Percentiles rank a stretch among this genome's conserved stretches.
phyloP scores from a whole-genome alignment of 2,113 vertebrate species.

The Tapirus terrestris region DNA sequence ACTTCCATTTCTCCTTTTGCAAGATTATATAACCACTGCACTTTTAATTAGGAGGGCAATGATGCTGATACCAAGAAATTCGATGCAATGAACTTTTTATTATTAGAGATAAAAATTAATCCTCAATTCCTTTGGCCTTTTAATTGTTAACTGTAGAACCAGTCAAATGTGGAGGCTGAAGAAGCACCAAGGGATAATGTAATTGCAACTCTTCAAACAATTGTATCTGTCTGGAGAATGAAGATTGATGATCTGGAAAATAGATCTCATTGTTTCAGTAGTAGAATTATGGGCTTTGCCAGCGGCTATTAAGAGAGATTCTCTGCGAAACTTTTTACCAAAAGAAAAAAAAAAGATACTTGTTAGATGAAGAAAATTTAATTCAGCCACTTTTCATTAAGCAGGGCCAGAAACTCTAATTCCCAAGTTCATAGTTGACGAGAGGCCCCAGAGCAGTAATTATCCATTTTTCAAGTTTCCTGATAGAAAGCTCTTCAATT shows the following conservation, averaged over 20 bases:
- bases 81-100: conserved; percentile 72
- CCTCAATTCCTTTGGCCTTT: conserved; percentile 75
- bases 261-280: conserved; percentile 76
- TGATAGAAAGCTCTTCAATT: conserved; percentile 75
- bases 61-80: conserved; percentile 72
- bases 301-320: conserved; percentile 69
- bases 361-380: conserved; percentile 76
- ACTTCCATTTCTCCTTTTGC: conserved; percentile 58
- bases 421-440: conserved; percentile 68
- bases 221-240: conserved; percentile 79
- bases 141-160: conserved; percentile 81
- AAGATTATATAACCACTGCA: conserved; percentile 53
- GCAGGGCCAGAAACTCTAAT: conserved; percentile 75
- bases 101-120: conserved; percentile 79
- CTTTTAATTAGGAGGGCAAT: conserved; percentile 71
- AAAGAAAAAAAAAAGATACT: conserved; percentile 64
- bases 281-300: conserved; percentile 81
- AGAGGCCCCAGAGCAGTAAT: conserved; percentile 77
- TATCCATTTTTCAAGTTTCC: conserved; percentile 74
- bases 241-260: conserved; percentile 79
- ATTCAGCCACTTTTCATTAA: conserved; percentile 81
- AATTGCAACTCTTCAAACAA: conserved; percentile 82
- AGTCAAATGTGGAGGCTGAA: conserved; percentile 77
- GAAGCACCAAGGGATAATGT: conserved; percentile 79
- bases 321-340: conserved; percentile 79